Conservation (phyloP, 2,113 vertebrate species). For the Pachypanchax playfairii region DNA sequence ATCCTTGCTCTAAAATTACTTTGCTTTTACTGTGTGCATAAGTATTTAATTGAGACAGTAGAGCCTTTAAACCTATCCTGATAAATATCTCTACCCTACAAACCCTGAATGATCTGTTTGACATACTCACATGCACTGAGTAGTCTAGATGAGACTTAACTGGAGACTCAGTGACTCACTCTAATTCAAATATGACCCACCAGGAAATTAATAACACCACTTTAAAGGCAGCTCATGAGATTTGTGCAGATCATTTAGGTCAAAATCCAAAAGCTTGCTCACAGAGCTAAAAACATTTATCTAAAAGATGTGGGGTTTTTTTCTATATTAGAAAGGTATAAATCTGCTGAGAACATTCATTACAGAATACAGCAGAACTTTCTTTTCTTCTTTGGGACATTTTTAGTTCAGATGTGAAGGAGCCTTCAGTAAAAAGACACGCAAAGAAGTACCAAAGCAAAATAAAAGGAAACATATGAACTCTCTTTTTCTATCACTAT, state of each 20-base stretch:
- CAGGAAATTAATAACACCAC: constrained; percentile 62
- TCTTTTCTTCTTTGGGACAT: not conserved
- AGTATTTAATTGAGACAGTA: not conserved
- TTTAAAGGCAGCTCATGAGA: constrained; percentile 50
- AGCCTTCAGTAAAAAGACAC: constrained; percentile 1
- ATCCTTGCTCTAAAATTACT: too few relatives aligned
- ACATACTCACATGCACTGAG: constrained; percentile 13
- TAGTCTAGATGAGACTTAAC: constrained; percentile 46
- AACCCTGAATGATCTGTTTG: constrained; percentile 31
- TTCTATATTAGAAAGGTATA: too few relatives aligned
- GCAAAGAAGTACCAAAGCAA: constrained; percentile 10
- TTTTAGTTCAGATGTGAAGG: not conserved
- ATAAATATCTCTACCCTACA: constrained; percentile 36
- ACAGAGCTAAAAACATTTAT: not conserved
- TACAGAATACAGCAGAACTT: not conserved
- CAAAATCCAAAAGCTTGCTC: constrained; percentile 18
- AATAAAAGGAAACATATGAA: constrained; percentile 65
- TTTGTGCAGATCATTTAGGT: constrained; percentile 30
- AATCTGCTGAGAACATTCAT: not conserved
- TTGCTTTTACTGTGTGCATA: not conserved
- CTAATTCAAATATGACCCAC: constrained; percentile 69
- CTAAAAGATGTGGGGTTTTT: too few relatives aligned
- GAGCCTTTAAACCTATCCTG: constrained; percentile 15
- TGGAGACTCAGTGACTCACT: constrained; percentile 47
- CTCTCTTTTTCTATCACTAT: constrained; percentile 70